Evolutionary conservation across 1,140 invertebrate genomes (phyloP).

Genomic region (Zaprionus kolodkinae): DNA sequence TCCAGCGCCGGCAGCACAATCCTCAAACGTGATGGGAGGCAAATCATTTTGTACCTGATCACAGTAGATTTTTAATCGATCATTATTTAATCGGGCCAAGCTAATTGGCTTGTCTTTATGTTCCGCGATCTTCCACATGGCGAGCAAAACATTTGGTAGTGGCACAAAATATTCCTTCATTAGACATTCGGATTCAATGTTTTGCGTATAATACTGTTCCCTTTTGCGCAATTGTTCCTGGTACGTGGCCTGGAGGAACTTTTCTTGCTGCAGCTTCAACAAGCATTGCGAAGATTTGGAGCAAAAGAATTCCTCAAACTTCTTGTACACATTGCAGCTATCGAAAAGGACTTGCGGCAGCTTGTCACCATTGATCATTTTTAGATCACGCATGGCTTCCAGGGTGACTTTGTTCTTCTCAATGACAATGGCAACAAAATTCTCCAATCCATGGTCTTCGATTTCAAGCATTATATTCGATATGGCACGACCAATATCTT

Average conservation of each 20-base stretch:
- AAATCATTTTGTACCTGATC: conserved; percentile 34
- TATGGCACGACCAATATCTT: conserved; percentile 20
- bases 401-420: conserved; percentile 6
- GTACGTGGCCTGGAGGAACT: background rate
- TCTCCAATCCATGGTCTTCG: conserved; percentile 32
- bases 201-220: conserved; percentile 4
- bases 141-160: conserved; percentile 14
- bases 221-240: conserved; percentile 5
- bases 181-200: background rate
- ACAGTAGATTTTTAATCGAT: conserved; percentile 16
- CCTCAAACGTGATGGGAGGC: conserved; percentile 35
- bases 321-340: conserved; percentile 6
- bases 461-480: conserved; percentile 39
- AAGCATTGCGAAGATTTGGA: conserved; percentile 12
- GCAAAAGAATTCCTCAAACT: conserved; percentile 28
- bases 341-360: conserved; percentile 24
- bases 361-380: background rate
- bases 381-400: conserved; percentile 18
- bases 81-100: conserved; percentile 25
- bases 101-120: conserved; percentile 22
- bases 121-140: conserved; percentile 37
- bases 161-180: conserved; percentile 1
- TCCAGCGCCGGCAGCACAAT: conserved; percentile 23
- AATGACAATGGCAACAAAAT: conserved; percentile 32
- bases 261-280: background rate